phyloP scores from a whole-genome alignment of 2,113 vertebrate genomes.

The Amphilophus citrinellus region DNA sequence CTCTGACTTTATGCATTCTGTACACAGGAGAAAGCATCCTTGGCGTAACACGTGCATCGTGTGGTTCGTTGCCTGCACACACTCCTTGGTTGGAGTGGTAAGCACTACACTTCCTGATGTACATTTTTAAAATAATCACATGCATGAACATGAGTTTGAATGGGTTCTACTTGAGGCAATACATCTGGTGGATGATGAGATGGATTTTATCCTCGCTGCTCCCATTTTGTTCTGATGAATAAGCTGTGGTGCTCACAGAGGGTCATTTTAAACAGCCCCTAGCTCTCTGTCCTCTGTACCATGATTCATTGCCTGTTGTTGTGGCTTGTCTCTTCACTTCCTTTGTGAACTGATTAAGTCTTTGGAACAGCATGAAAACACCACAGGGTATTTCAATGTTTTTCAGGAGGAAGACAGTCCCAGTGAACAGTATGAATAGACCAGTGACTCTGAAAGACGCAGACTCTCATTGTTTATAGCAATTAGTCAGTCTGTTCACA shows the following conservation, averaged over 20 bases:
- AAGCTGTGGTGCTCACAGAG: conserved; percentile 41
- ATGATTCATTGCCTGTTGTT: conserved; percentile 70
- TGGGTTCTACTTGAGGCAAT: conserved; percentile 44
- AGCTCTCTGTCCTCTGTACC: conserved; percentile 43
- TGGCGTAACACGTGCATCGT: conserved; percentile 40
- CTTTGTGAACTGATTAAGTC: conserved; percentile 61
- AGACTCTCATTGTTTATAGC: conserved; percentile 32
- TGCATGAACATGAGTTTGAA: conserved; percentile 54
- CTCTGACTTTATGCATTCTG: conserved; percentile 24
- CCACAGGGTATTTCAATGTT: conserved; percentile 57
- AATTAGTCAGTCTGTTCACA: conserved; percentile 33
- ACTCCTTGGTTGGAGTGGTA: conserved; percentile 1
- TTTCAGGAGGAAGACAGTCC: conserved; percentile 37
- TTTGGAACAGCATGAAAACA: conserved; percentile 57
- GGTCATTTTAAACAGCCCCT: conserved; percentile 65
- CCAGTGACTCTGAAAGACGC: conserved; percentile 38
- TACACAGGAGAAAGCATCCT: conserved; percentile 24
- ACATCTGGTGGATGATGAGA: conserved; percentile 66
- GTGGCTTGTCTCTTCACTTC: conserved; percentile 54
- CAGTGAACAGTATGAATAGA: conserved; percentile 50
- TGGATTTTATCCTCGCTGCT: conserved; percentile 48
- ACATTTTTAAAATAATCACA: conserved; percentile 48
- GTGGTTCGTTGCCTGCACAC: conserved; percentile 2
- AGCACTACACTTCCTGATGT: conserved; percentile 6
- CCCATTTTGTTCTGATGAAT: conserved; percentile 55